Base-by-base conservation (phyloP, 2,113 vertebrate genomes). In the Morone chrysops region DNA sequence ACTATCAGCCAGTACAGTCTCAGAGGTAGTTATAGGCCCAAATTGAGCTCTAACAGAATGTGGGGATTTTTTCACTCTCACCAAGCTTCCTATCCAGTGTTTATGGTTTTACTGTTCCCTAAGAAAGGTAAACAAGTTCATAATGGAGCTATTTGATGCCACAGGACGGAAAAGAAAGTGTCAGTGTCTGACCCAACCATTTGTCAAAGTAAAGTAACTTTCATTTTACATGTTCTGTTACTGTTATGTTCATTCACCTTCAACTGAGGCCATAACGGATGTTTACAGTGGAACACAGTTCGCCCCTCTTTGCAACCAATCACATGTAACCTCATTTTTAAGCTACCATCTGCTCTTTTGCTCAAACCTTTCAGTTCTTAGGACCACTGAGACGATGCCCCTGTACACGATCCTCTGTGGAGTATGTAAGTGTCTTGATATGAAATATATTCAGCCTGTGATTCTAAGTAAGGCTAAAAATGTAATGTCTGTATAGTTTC, bases 261-360 rank as follows among this genome's bases (percentile, higher is more conserved):
- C 8, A 3, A 54, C 8, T 54, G 11, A 10, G 17, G 14, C 4
- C 20, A 31, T n/a, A 0, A 4, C 40, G 8, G 76, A 56, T 66
- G 60, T 67, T 51, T 16, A 1, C 17, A 6, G 10, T 50, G n/a
- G 45, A 31, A 59, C 45, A 0, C 13, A 38, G 14, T 10, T 14
- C 69, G 77, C 77, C 78, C 72, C n/a, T 67, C 38, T 83, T 78
- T 40, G 0, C 60, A 87, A 38, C 91, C 87, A 88, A 88, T 83
- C 83, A 85, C 40, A 72, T n/a, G 45, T 53, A 61, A 77, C 83
- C 78, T 2, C 5, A 57, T 76, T 85, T 82, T 76, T 6, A 5
- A 17, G 62, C 10, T 65, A 75, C 2, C 20, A 12, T 25, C 17
- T 18, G 76, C 66, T 43, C 2, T 61, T 66, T 66, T 1, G 10